Evolutionary conservation across 2,797 vertebrate species (phyloP).

Genomic region (Tenualosa thibaudeaui): DNA sequence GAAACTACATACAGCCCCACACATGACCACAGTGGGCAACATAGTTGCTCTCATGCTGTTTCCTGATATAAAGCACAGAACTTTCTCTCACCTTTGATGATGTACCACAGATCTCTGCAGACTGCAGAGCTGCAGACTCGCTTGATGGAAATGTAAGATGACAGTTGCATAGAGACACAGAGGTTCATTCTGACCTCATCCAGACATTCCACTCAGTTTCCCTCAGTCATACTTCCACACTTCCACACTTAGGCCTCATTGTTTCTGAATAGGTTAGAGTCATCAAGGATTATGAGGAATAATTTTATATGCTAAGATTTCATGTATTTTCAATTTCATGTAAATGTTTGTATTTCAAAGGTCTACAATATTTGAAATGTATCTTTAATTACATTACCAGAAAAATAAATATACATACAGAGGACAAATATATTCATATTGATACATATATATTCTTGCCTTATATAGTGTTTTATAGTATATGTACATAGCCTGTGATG

Average conservation of each 20-base stretch:
- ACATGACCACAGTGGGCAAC: neutral
- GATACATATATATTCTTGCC: constrained; percentile 33
- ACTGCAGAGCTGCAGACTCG: neutral
- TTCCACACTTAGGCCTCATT: neutral
- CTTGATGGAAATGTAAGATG: neutral
- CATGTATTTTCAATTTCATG: neutral
- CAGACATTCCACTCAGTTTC: neutral
- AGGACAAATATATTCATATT: constrained; percentile 43
- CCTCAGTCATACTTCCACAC: neutral
- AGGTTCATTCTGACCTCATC: neutral
- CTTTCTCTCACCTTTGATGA: neutral
- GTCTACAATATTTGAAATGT: constrained; percentile 13
- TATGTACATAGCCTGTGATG: constrained; percentile 45
- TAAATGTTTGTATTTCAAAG: neutral
- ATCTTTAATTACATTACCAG: constrained; percentile 48
- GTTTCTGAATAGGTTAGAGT: neutral
- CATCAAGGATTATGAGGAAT: neutral
- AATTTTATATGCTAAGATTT: neutral
- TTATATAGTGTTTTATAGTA: constrained; percentile 27
- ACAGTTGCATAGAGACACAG: neutral
- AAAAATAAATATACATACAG: constrained; percentile 47
- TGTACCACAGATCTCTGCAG: neutral
- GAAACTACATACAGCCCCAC: neutral
- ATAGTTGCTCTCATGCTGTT: neutral
- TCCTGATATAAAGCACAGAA: neutral